Evolutionary conservation across 2,113 vertebrate species (phyloP).

Genomic region (Anoura caudifer): DNA sequence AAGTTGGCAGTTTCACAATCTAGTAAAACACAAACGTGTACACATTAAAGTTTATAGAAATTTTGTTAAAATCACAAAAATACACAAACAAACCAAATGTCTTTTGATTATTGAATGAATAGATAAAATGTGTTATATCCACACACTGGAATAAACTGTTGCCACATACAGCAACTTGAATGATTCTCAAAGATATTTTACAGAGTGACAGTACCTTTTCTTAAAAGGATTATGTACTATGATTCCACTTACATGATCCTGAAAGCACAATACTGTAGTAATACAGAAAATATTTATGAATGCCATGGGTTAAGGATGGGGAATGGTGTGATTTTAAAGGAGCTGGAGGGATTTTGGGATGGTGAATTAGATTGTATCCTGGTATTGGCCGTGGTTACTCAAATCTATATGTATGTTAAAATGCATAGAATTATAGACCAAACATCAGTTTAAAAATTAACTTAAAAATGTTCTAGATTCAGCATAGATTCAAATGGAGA

Average conservation of each 20-base stretch:
- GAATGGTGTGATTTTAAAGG: background rate
- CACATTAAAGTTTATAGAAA: background rate
- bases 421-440: background rate
- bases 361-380: background rate
- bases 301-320: background rate
- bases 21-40: background rate
- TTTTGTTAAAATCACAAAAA: background rate
- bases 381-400: background rate
- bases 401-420: background rate
- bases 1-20: background rate
- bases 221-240: background rate
- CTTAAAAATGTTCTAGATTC: background rate
- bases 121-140: background rate
- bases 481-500: background rate
- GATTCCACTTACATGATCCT: background rate
- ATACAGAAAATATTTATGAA: background rate
- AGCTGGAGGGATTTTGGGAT: accelerated
- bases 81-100: background rate
- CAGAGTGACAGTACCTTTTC: background rate
- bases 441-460: background rate
- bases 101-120: background rate
- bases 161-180: background rate
- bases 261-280: background rate
- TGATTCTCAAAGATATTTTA: background rate
- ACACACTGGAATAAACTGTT: background rate